A percentile compares a stretch with the other conserved stretches of the same genome.
These are phyloP conservation scores for Amphipyra berbera DNA, from an alignment of 2,888 invertebrate genomes.

Conservation along the genomic window DNA sequence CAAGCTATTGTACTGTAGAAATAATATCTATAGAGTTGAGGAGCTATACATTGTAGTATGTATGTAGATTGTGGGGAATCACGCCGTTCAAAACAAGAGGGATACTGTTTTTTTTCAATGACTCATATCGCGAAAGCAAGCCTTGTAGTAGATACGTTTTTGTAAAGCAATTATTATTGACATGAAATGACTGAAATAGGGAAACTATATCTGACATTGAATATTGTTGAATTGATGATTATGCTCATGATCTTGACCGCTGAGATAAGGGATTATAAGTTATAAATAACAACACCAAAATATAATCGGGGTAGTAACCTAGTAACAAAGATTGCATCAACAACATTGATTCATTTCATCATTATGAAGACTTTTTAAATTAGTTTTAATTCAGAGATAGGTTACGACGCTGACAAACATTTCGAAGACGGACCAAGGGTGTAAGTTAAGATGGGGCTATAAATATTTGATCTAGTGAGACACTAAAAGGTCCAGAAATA, in stretches of 20 bases:
- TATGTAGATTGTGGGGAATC: slow-evolving; percentile 67
- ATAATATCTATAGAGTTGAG: slow-evolving; percentile 8
- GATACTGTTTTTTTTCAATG: slow-evolving; percentile 62
- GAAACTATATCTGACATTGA: slow-evolving; percentile 4
- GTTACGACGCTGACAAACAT: too few relatives aligned
- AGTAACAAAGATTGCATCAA: slow-evolving; percentile 17
- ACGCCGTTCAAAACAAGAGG: slow-evolving; percentile 65
- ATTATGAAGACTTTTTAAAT: too few relatives aligned
- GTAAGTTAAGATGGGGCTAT: too few relatives aligned
- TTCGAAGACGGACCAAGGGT: too few relatives aligned
- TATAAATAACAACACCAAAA: slow-evolving; percentile 1
- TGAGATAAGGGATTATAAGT: slow-evolving; percentile 15
- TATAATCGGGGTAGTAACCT: slow-evolving; percentile 4
- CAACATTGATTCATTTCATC: neutral
- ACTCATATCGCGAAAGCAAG: slow-evolving; percentile 59
- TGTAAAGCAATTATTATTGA: neutral
- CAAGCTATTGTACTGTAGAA: slow-evolving; percentile 49
- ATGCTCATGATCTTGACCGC: slow-evolving; percentile 5
- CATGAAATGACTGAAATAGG: slow-evolving; percentile 6
- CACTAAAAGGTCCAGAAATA: too few relatives aligned
- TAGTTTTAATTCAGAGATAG: too few relatives aligned
- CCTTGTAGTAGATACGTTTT: neutral
- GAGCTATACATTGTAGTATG: slow-evolving; percentile 16
- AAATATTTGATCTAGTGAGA: too few relatives aligned
- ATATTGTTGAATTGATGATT: slow-evolving; percentile 6